Evolutionary conservation across 2,888 invertebrate species (phyloP), one percentile per base, ranked within the genome.

Genomic region (Drosophila meridiana): DNA sequence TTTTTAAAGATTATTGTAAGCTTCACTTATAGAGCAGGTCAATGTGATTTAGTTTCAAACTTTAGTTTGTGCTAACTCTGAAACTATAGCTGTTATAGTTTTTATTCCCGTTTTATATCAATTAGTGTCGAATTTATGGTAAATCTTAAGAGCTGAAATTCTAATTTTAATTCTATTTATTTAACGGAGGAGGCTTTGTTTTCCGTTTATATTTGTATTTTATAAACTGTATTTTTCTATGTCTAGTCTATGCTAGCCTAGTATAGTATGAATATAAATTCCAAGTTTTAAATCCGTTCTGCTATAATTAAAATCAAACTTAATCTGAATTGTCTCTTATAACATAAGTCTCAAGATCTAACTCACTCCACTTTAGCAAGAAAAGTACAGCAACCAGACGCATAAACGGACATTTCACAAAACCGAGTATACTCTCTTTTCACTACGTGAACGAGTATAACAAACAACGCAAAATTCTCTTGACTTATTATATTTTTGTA

Each of bases 391-490:
- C 20, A 20, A 20, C 20, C 20, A 30, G 47, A 30, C 47, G 8
- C 7, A 8, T 14, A n/a, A 14, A 32, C 48, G 48, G 30, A 30
- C 48, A n/a, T 30, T 48, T 14, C n/a, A 48, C 4, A 30, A n/a
- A 52, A 20, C 7, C 34, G 36, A 4, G 13, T 52, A 52, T 36
- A 26, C 52, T 52, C 52, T 26, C 6, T 36, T 36, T 52, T 52
- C 52, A 52, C 52, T 7, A 7, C 20, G 52, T 52, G 36, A 52
- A 52, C 52, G 52, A 52, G 36, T 26, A 36, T 52, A 55, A 40
- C 84, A 81, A 90, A 81, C 82, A 90, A 81, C 87, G 82, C 81
- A 90, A 87, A 52, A 77, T 78, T 84, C 52, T 73, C 52, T 76
- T 67, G 45, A 72, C 59, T 75, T 69, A 68, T 71, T 63, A 42